These are phyloP conservation scores for Arctocebus calabarensis DNA, from an alignment of 2,797 vertebrate species.

Conservation along the genomic window DNA sequence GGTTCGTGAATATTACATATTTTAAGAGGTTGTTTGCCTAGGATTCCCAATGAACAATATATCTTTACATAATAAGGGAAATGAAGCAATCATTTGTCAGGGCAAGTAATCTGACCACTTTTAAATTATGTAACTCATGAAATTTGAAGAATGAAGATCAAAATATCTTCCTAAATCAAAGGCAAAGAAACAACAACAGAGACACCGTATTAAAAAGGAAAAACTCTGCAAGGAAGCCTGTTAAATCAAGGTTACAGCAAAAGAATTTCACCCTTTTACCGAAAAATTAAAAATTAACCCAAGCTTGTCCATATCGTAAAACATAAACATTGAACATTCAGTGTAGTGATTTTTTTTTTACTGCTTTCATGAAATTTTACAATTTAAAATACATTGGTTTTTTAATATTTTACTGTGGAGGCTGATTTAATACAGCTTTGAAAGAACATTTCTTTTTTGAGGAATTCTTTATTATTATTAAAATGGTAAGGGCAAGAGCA, in stretches of 20 bases:
- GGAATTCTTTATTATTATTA: slow-evolving; percentile 18
- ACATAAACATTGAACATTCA: slow-evolving; percentile 73
- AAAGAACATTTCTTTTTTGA: slow-evolving; percentile 23
- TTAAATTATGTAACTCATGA: slow-evolving; percentile 55
- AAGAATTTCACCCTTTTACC: slow-evolving; percentile 62
- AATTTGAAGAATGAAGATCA: slow-evolving; percentile 58
- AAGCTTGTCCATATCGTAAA: slow-evolving; percentile 67
- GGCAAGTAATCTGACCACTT: slow-evolving; percentile 55
- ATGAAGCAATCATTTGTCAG: slow-evolving; percentile 63
- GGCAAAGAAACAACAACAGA: slow-evolving; percentile 68
- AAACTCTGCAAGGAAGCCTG: slow-evolving; percentile 70
- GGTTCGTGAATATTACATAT: background rate
- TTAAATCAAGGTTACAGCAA: slow-evolving; percentile 53
- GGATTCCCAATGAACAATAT: slow-evolving; percentile 62
- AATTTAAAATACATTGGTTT: slow-evolving; percentile 29
- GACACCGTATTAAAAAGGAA: slow-evolving; percentile 31
- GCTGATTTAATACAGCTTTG: slow-evolving; percentile 65
- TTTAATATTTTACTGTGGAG: slow-evolving; percentile 48
- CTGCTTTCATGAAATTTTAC: slow-evolving; percentile 52
- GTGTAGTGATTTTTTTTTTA: slow-evolving; percentile 71
- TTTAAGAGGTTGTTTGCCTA: slow-evolving; percentile 13
- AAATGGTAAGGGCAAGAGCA: background rate
- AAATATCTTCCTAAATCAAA: background rate
- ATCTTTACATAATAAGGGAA: slow-evolving; percentile 60
- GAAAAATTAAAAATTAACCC: slow-evolving; percentile 79